Percentiles rank a stretch among this genome's conserved stretches.
Evolutionary conservation across 2,797 vertebrate species (phyloP).

Genomic region (Mormyrus hasselquistii): DNA sequence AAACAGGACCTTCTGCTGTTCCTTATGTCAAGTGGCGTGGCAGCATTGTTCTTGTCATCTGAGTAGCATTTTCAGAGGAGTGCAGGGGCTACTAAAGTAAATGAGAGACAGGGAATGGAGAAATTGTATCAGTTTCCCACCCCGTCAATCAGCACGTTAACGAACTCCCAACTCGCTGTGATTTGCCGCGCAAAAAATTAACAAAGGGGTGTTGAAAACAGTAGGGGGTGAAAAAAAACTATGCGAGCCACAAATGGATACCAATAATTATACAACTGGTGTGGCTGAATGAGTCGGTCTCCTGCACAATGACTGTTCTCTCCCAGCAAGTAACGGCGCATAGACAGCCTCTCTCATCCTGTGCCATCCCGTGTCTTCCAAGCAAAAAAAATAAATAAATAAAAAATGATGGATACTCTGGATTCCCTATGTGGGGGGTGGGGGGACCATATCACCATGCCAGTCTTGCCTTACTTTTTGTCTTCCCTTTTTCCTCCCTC

Average conservation of each 20-base stretch:
- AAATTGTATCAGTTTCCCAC: conserved; percentile 34
- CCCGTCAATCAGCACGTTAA: not conserved
- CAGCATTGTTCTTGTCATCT: conserved; percentile 21
- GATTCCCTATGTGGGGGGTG: not conserved
- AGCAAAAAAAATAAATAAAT: not conserved
- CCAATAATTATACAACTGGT: not conserved
- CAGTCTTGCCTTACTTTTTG: not conserved
- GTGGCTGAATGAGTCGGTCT: not conserved
- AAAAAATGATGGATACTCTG: conserved; percentile 2
- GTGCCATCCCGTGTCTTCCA: not conserved
- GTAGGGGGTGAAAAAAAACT: not conserved
- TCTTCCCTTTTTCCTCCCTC: not conserved
- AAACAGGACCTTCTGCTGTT: conserved; percentile 25
- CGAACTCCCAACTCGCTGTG: not conserved
- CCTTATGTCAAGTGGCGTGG: conserved; percentile 39
- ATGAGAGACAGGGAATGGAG: conserved; percentile 39
- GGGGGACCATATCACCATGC: not conserved
- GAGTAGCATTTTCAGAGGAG: conserved; percentile 33
- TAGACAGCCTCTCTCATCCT: not conserved
- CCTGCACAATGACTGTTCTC: not conserved
- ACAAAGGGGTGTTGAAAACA: not conserved
- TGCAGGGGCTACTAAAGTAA: conserved; percentile 31
- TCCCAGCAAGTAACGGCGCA: not conserved
- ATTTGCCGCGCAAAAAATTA: not conserved
- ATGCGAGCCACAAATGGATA: not conserved